Percentiles rank a stretch among this genome's conserved stretches.
Evolutionary conservation across 2,113 vertebrate genomes (phyloP).

Genomic region (Syngnathus floridae): DNA sequence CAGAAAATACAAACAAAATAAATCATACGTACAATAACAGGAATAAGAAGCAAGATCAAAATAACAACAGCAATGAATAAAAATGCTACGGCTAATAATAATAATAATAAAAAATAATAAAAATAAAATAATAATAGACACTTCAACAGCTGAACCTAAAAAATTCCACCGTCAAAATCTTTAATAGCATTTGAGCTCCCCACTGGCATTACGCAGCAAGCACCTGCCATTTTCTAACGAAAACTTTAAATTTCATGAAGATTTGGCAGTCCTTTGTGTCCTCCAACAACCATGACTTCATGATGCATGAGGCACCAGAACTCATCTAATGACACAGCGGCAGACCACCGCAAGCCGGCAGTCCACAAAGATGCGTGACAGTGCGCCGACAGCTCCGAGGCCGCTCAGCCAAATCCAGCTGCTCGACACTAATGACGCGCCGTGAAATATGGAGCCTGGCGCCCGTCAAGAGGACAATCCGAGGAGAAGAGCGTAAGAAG

Average conservation of each 20-base stretch:
- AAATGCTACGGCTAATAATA: background rate
- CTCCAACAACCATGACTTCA: background rate
- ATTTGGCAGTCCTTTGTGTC: background rate
- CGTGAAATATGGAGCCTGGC: constrained; percentile 45
- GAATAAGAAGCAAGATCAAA: background rate
- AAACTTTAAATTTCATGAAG: background rate
- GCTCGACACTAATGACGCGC: constrained; percentile 24
- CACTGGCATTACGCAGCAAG: background rate
- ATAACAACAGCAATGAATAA: background rate
- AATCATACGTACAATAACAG: no score
- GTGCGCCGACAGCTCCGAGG: background rate
- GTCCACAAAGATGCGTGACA: background rate
- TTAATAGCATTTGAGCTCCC: background rate
- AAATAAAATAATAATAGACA: background rate
- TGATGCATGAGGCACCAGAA: background rate
- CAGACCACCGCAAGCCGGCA: background rate
- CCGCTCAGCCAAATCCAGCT: constrained; percentile 1
- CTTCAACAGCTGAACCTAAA: background rate
- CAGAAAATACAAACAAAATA: background rate
- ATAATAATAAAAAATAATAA: background rate
- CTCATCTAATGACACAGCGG: background rate
- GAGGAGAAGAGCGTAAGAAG: constrained; percentile 42
- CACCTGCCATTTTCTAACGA: background rate
- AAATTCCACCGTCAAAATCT: background rate
- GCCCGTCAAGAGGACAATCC: constrained; percentile 46